Evolutionary conservation across 1,140 invertebrate genomes (phyloP).

Genomic region (Stegodyphus dumicola): DNA sequence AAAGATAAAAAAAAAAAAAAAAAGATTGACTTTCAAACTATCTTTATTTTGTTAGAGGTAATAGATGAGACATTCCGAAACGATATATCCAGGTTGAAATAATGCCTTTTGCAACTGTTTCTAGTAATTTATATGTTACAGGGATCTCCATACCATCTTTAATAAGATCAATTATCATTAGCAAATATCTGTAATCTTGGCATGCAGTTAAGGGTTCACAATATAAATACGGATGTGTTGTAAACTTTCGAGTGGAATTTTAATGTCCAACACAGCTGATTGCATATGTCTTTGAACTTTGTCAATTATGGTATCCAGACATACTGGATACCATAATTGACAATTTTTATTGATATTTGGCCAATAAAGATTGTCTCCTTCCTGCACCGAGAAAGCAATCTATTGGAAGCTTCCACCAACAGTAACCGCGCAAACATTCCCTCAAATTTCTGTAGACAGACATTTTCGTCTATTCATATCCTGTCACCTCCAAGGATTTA

Average conservation of each 20-base stretch:
- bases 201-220: constrained; percentile 68
- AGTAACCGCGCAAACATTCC: no score
- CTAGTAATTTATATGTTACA: constrained; percentile 66
- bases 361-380: no score
- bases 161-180: constrained; percentile 63
- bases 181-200: constrained; percentile 66
- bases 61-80: constrained; percentile 65
- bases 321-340: constrained; percentile 6
- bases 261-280: constrained; percentile 34
- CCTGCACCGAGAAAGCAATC: no score
- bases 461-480: no score
- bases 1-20: constrained; percentile 60
- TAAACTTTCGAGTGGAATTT: constrained; percentile 63
- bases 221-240: constrained; percentile 71
- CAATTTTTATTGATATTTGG: constrained; percentile 45
- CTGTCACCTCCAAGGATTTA: no score
- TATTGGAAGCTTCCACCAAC: no score
- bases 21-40: constrained; percentile 69
- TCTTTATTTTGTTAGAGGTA: constrained; percentile 68
- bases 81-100: constrained; percentile 65
- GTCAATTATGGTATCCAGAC: constrained; percentile 34
- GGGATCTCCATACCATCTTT: constrained; percentile 67
- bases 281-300: constrained; percentile 43
- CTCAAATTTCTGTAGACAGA: no score
- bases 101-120: constrained; percentile 66